These are phyloP conservation scores for Alces alces DNA, from an alignment of 2,113 vertebrate species.

Conservation along the genomic window DNA sequence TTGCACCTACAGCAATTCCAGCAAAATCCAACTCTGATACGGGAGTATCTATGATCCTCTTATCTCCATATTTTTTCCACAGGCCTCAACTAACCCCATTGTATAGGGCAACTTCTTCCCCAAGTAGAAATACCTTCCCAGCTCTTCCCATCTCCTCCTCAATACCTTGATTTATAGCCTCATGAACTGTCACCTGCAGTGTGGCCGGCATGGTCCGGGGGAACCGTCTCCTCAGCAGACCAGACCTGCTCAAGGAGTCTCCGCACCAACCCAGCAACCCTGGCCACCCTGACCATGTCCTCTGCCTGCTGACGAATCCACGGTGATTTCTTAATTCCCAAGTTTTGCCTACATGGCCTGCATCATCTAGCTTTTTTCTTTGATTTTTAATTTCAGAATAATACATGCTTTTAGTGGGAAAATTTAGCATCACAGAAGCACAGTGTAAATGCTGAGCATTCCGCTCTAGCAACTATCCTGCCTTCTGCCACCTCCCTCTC, in stretches of 20 bases:
- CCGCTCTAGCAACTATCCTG: background rate
- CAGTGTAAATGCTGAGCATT: background rate
- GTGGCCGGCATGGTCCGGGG: background rate
- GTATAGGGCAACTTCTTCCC: constrained; percentile 98
- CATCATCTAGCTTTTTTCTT: background rate
- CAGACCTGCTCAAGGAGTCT: background rate
- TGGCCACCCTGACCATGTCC: background rate
- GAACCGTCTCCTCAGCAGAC: background rate
- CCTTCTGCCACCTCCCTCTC: background rate
- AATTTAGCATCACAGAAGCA: background rate
- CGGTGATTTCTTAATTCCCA: background rate
- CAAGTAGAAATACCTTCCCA: constrained; percentile 92
- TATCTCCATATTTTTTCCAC: constrained; percentile 98
- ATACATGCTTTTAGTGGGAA: background rate
- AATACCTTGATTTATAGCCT: constrained; percentile 96
- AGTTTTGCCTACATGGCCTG: background rate
- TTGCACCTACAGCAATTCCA: constrained; percentile 95
- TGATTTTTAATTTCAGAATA: constrained; percentile 16
- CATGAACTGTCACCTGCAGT: constrained; percentile 91
- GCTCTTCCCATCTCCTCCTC: constrained; percentile 97
- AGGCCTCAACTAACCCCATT: constrained; percentile 95
- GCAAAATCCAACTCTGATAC: constrained; percentile 98
- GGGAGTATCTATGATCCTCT: constrained; percentile 95
- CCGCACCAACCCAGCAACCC: background rate
- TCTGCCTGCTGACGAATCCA: background rate